These are phyloP conservation scores for Dreissena polymorpha DNA, from an alignment of 1,140 invertebrate species.

Conservation along the genomic window DNA sequence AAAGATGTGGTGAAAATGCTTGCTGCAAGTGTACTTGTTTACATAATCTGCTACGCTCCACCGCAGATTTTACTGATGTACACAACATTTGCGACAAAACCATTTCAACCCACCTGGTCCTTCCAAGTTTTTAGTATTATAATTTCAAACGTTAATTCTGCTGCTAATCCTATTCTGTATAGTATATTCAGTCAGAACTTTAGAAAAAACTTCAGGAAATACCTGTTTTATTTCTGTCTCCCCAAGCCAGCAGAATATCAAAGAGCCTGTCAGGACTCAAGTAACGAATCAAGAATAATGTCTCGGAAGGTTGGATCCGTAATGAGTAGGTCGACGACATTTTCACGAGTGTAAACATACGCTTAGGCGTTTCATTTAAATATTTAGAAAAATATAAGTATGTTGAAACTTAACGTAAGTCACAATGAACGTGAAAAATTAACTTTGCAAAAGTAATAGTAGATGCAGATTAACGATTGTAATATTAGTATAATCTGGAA, in stretches of 20 bases:
- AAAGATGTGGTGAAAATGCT: slow-evolving; percentile 79
- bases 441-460: no score
- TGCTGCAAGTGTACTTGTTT: slow-evolving; percentile 77
- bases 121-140: slow-evolving; percentile 75
- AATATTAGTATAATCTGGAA: no score
- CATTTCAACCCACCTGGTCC: slow-evolving; percentile 76
- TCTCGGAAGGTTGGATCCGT: slow-evolving; percentile 65
- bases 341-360: no score
- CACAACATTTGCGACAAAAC: slow-evolving; percentile 72
- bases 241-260: slow-evolving; percentile 57
- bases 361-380: no score
- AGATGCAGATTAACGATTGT: no score
- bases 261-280: slow-evolving; percentile 59
- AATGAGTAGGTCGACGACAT: slow-evolving; percentile 55
- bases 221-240: slow-evolving; percentile 70
- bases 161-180: slow-evolving; percentile 80
- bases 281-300: slow-evolving; percentile 62
- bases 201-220: slow-evolving; percentile 75
- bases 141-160: slow-evolving; percentile 78
- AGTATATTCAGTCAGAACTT: slow-evolving; percentile 80
- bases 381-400: no score
- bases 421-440: no score
- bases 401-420: no score
- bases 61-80: slow-evolving; percentile 77
- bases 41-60: slow-evolving; percentile 78